Percentiles rank a stretch among this genome's conserved stretches.
phyloP scores from a whole-genome alignment of 2,888 invertebrate genomes.

The Mesorhabditis spiculigera region DNA sequence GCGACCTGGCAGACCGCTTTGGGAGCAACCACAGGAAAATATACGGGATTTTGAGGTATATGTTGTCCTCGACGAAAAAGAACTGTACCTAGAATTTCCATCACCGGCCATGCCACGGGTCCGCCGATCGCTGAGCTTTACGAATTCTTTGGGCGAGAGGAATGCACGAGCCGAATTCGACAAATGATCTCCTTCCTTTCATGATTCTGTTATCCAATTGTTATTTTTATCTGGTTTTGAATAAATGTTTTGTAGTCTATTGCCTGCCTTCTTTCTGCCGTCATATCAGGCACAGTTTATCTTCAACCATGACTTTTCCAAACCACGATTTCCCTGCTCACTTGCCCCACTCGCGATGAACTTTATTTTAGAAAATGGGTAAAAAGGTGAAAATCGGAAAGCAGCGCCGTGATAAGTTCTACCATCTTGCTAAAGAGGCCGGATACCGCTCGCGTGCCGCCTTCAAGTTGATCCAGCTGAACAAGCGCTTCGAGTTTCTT shows the following conservation, averaged over 20 bases:
- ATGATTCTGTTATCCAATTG: no score
- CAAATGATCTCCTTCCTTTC: conserved; percentile 15
- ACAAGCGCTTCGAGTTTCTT: conserved; percentile 92
- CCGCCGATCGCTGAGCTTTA: conserved; percentile 51
- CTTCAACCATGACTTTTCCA: no score
- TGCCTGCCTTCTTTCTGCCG: no score
- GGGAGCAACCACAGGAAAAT: conserved; percentile 21
- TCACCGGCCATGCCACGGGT: conserved; percentile 46
- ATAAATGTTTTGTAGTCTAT: no score
- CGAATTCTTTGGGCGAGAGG: conserved; percentile 41
- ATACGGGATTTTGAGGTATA: conserved; percentile 13
- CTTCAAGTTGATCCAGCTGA: conserved; percentile 96
- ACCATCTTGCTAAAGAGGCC: conserved; percentile 95
- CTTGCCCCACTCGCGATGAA: no score
- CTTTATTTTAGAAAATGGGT: conserved; percentile 69
- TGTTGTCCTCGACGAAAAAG: neutral
- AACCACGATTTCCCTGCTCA: no score
- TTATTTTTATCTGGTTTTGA: no score
- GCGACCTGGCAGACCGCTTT: conserved; percentile 15
- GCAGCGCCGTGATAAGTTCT: conserved; percentile 95
- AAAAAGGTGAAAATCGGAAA: conserved; percentile 95
- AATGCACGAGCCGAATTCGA: conserved; percentile 26
- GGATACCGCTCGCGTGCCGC: conserved; percentile 95
- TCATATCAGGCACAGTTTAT: no score
- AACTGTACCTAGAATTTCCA: conserved; percentile 27